Base-by-base conservation (phyloP, 2,888 invertebrate genomes). In the Acleris cristana region DNA sequence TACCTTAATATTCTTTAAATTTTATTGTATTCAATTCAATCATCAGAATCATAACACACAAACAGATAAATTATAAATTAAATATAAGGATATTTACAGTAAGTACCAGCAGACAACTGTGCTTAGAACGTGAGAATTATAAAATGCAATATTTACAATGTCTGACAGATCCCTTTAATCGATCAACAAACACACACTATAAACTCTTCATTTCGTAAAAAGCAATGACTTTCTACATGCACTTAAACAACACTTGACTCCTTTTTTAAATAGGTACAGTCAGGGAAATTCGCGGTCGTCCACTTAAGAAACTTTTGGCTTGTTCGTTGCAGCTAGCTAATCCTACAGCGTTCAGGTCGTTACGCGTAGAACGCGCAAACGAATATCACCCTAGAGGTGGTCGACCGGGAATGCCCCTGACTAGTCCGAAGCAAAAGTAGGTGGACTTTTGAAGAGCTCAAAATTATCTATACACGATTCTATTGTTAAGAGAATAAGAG, bases 141-240 rank as follows among this genome's bases (percentile, higher is more conserved):
- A 44, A 51, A 56, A 66, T 66, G 44, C 30, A 65, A 61, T 62
- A 66, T 66, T 66, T 62, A 66, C 66, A 66, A 66, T 61, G 51
- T 52, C 19, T 61, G 18, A 51, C 34, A 48, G 23, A 56, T 49
- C 21, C 26, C 44, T 55, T 8, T n/a, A 18, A 55, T 51, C 7
- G 18, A 48, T 60, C n/a, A 60, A 45, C 30, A 23, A 23, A 60
- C 14, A 34, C n/a, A 21, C 16, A 12, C 49, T 60, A 44, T 34
- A 26, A 34, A 40, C 40, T 14, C 40, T 40, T 26, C 51, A 23
- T 60, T 52, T 61, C 34, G 55, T 51, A 56, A 61, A 40, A 65
- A 53, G 52, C 54, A 48, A n/a, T 60, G 26, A 54, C 45, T 3
- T 51, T 52, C 14, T 30, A 40, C 52, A 7, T 45, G 44, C 44